Base-by-base conservation (phyloP, 2,888 invertebrate genomes). In the Platycheirus albimanus region DNA sequence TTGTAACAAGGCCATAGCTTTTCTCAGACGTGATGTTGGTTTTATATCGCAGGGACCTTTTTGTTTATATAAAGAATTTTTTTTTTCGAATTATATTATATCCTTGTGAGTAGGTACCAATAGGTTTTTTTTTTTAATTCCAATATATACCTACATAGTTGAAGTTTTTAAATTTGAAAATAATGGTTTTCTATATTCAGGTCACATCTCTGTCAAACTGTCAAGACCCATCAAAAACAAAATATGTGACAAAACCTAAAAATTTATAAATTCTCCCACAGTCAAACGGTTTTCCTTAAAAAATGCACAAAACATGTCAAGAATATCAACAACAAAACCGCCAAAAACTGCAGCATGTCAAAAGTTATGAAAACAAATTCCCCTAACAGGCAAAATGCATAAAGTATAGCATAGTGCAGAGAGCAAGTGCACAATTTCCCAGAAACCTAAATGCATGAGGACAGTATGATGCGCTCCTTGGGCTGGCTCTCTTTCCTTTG, bases 371-470 rank as follows among this genome's bases (percentile, higher is more conserved):
- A 78, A 78, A 79, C 47, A 74, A 79, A 72, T 36, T 45, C 45
- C 51, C 51, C 33, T 51, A 56, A 41, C 56, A 51, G 41, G 24
- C 15, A 20, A 51, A 58, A 51, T 78, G 45, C 64, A 66, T 67
- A 49, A 38, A 58, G 24, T 20, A n/a, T n/a, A 74, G 61, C 24
- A 33, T 33, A 41, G 3, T 4, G 8, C 7, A 36, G 7, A 11
- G 61, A 61, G 54, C 79, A 79, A 74, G 74, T 79, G 79, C 63
- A 79, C 67, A 74, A 63, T 69, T 74, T 79, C 74, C 79, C 79
- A 66, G 30, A 11, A 33, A 78, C 30, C 10, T 24, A 33, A 36
- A 61, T 52, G 41, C 52, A 74, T 61, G 41, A 28, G 54, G 56
- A 41, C 74, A 56, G 24, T 45, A 69, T 67, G 43, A 69, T 67